phyloP scores from a whole-genome alignment of 2,797 vertebrate genomes.

The Scolopax rusticola region DNA sequence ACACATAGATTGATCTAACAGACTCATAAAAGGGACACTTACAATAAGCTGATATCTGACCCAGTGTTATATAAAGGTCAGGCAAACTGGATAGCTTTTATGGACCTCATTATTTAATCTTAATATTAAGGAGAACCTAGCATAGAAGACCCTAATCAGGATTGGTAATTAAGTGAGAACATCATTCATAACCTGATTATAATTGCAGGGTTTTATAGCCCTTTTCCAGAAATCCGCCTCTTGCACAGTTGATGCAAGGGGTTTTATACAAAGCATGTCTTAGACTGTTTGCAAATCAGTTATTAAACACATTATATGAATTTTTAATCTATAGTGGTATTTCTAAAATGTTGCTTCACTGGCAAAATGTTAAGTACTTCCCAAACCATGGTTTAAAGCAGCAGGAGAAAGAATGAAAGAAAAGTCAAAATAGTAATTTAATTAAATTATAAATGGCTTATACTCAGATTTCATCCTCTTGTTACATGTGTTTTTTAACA shows the following conservation, averaged over 20 bases:
- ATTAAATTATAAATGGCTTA: neutral
- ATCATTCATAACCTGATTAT: constrained; percentile 81
- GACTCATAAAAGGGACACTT: constrained; percentile 58
- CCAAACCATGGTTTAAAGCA: neutral
- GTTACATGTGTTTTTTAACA: neutral
- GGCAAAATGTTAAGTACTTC: neutral
- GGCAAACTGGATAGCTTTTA: constrained; percentile 73
- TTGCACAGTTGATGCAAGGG: constrained; percentile 42
- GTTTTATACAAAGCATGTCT: constrained; percentile 43
- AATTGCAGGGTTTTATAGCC: constrained; percentile 77
- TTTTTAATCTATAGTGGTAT: constrained; percentile 13
- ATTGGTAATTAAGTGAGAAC: constrained; percentile 80
- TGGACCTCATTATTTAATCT: constrained; percentile 77
- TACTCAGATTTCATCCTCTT: neutral
- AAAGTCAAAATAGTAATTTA: neutral
- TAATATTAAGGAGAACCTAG: constrained; percentile 76
- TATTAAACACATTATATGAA: constrained; percentile 34
- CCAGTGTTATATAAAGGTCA: constrained; percentile 72
- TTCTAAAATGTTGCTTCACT: neutral
- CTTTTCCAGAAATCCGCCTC: constrained; percentile 70
- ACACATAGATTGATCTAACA: constrained; percentile 46
- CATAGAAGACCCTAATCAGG: constrained; percentile 77
- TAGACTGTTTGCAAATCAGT: constrained; percentile 49
- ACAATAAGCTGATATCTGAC: constrained; percentile 63
- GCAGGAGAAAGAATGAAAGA: constrained; percentile 9